These are phyloP conservation scores for Oncorhynchus clarkii DNA, from an alignment of 2,113 vertebrate genomes.

Conservation along the genomic window DNA sequence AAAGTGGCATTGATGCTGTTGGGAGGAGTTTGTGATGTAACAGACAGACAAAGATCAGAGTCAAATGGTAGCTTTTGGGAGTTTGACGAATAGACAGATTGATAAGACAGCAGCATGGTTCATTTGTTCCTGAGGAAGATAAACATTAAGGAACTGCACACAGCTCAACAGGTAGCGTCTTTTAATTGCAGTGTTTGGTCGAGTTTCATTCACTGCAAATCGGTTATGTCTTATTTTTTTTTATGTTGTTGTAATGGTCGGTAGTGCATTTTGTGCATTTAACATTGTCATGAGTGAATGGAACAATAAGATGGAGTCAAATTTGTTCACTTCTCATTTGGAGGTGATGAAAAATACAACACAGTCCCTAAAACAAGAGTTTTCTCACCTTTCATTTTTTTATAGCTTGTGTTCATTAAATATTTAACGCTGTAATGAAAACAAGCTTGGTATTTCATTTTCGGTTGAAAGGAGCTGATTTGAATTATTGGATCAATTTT, in stretches of 20 bases:
- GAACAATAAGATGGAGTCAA: constrained; percentile 32
- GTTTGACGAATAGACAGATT: constrained; percentile 47
- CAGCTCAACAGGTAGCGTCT: constrained; percentile 38
- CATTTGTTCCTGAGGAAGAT: constrained; percentile 52
- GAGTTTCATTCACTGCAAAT: constrained; percentile 47
- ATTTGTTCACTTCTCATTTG: constrained; percentile 43
- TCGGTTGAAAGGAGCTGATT: constrained; percentile 7
- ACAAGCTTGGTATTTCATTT: constrained; percentile 7
- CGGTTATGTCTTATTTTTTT: constrained; percentile 51
- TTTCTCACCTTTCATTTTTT: constrained; percentile 1
- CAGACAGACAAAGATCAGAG: constrained; percentile 25
- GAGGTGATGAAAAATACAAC: constrained; percentile 30
- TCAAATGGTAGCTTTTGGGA: constrained; percentile 11
- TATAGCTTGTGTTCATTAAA: constrained; percentile 11
- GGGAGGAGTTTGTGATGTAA: constrained; percentile 23
- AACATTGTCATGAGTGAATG: constrained; percentile 37
- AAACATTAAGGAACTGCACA: neutral
- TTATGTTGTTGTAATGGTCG: neutral
- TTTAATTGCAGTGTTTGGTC: constrained; percentile 39
- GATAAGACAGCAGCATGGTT: constrained; percentile 54
- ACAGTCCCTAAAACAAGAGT: constrained; percentile 25
- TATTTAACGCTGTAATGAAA: constrained; percentile 26
- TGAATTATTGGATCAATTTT: constrained; percentile 28
- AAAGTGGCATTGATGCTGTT: neutral
- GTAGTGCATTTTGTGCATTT: constrained; percentile 19